Evolutionary conservation across 1,140 invertebrate genomes (phyloP).

Genomic region (Drosophila bipectinata): DNA sequence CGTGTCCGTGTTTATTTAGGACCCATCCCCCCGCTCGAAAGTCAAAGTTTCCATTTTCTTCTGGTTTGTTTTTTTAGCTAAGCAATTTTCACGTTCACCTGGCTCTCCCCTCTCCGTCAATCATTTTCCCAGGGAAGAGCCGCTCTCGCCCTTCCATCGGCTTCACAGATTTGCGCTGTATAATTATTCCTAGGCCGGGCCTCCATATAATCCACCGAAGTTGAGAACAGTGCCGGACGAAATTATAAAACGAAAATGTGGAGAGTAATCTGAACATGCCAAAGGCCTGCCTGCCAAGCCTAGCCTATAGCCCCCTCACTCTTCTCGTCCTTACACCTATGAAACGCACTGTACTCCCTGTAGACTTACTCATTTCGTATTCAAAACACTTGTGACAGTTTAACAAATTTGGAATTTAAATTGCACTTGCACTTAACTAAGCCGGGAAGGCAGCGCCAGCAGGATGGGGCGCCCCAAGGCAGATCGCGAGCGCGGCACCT

Average conservation of each 20-base stretch:
- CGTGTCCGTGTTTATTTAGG: conserved; percentile 69
- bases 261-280: neutral
- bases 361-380: conserved; percentile 70
- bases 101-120: neutral
- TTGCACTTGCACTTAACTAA: conserved; percentile 71
- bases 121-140: neutral
- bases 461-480: neutral
- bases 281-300: too few species aligned
- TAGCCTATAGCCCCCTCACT: too few species aligned
- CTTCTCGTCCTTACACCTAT: neutral
- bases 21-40: conserved; percentile 26
- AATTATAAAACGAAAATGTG: conserved; percentile 2
- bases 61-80: conserved; percentile 33
- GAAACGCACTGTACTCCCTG: conserved; percentile 8
- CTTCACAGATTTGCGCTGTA: conserved; percentile 53
- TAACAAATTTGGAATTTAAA: conserved; percentile 80
- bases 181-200: conserved; percentile 51
- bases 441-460: conserved; percentile 1
- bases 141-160: conserved; percentile 4
- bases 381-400: conserved; percentile 77
- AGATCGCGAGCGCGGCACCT: conserved; percentile 44
- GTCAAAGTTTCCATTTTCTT: conserved; percentile 46
- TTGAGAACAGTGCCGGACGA: conserved; percentile 16
- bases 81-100: conserved; percentile 55
- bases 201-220: conserved; percentile 4